These are phyloP conservation scores for Pelochelys cantorii DNA, from an alignment of 2,797 vertebrate genomes.

Conservation along the genomic window DNA sequence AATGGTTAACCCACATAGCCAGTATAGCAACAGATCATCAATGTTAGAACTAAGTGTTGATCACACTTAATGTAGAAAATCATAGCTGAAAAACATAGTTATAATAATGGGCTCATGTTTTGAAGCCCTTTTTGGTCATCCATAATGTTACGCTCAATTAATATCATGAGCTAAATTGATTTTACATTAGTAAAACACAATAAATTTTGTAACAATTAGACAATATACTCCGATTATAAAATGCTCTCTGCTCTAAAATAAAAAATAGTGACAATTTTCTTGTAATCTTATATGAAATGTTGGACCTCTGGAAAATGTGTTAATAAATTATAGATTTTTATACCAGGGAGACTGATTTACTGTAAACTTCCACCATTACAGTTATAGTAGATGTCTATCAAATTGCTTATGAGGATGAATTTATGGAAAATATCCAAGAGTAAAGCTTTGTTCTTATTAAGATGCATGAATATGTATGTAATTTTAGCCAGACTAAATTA, in stretches of 20 bases:
- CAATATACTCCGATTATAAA: not conserved
- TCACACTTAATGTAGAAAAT: not conserved
- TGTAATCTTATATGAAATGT: slow-evolving; percentile 45
- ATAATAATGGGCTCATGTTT: not conserved
- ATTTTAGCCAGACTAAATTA: slow-evolving; percentile 83
- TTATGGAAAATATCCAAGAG: slow-evolving; percentile 82
- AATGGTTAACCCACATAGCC: not conserved
- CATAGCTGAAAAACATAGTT: slow-evolving; percentile 7
- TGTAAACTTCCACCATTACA: slow-evolving; percentile 65
- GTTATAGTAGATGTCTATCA: slow-evolving; percentile 76
- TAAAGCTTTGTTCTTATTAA: slow-evolving; percentile 82
- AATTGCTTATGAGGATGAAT: slow-evolving; percentile 78
- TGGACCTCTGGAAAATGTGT: slow-evolving; percentile 42
- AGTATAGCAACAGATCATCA: not conserved
- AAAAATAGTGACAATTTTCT: slow-evolving; percentile 44
- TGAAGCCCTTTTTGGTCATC: slow-evolving; percentile 20
- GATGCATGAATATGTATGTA: slow-evolving; percentile 84
- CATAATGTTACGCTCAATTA: slow-evolving; percentile 29
- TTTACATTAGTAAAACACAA: slow-evolving; percentile 35
- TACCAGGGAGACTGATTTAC: slow-evolving; percentile 45
- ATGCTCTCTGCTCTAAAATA: slow-evolving; percentile 7
- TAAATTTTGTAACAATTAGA: slow-evolving; percentile 38
- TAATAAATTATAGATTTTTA: slow-evolving; percentile 73
- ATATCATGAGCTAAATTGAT: slow-evolving; percentile 16
- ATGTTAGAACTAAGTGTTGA: not conserved